These are phyloP conservation scores for Tringa solitaria DNA, from an alignment of 2,113 vertebrate genomes.

Conservation along the genomic window DNA sequence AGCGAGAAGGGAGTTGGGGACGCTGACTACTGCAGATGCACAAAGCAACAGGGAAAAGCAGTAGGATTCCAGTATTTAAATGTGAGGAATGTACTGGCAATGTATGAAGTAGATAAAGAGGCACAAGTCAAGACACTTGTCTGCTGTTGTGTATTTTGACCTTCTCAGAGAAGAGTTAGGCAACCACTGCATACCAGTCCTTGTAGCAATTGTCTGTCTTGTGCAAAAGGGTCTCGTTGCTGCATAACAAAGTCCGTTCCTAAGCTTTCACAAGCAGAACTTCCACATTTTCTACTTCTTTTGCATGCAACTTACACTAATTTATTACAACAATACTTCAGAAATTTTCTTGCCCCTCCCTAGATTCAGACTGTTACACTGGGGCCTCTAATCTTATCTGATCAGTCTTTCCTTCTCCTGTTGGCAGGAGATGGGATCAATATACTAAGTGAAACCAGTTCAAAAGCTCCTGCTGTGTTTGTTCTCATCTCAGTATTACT, in stretches of 20 bases:
- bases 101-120: neutral
- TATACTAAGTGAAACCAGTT: neutral
- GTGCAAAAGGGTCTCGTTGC: neutral
- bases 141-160: neutral
- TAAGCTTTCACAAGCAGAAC: neutral
- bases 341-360: neutral
- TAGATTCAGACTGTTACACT: neutral
- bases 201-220: neutral
- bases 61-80: neutral
- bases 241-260: neutral
- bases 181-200: neutral
- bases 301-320: neutral
- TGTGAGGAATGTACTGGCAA: slow-evolving; percentile 1
- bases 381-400: neutral
- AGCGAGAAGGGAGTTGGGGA: neutral
- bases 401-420: neutral
- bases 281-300: neutral
- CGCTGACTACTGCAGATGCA: neutral
- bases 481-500: neutral
- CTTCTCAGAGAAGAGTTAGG: neutral
- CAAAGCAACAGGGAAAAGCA: neutral
- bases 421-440: too few relatives aligned
- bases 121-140: neutral
- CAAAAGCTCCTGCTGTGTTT: neutral
- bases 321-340: neutral